A percentile compares a stretch with the other conserved stretches of the same genome.
Evolutionary conservation across 1,140 invertebrate species (phyloP).

Genomic region (Hyposmocoma kahamanoa): DNA sequence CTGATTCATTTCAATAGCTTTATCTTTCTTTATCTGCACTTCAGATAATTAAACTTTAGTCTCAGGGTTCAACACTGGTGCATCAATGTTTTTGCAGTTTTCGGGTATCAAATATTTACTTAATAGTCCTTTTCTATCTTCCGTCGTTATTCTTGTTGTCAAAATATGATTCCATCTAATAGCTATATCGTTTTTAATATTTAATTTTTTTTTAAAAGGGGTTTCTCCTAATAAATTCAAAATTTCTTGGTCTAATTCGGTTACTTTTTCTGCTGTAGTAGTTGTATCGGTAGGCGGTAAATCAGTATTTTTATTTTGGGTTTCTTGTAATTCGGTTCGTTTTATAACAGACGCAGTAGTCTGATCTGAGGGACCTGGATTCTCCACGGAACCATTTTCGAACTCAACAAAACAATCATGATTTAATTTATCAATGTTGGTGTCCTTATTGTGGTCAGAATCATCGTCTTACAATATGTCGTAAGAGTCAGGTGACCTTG

Average conservation of each 20-base stretch:
- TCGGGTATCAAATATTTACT: not conserved
- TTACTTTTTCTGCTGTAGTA: no score
- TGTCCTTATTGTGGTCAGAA: no score
- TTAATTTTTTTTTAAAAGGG: not conserved
- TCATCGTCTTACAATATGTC: no score
- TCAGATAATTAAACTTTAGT: not conserved
- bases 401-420: no score
- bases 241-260: not conserved
- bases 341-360: no score
- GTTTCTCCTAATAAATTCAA: not conserved
- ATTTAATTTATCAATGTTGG: no score
- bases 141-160: not conserved
- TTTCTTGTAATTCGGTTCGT: no score
- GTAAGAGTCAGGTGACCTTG: no score
- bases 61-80: not conserved
- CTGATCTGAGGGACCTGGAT: no score
- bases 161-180: not conserved
- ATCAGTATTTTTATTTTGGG: no score
- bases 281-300: no score
- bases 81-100: not conserved
- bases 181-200: not conserved
- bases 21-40: not conserved
- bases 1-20: not conserved
- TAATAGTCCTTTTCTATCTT: not conserved
- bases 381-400: no score